phyloP scores from a whole-genome alignment of 2,888 invertebrate genomes.

The Pyrrhia umbra region DNA sequence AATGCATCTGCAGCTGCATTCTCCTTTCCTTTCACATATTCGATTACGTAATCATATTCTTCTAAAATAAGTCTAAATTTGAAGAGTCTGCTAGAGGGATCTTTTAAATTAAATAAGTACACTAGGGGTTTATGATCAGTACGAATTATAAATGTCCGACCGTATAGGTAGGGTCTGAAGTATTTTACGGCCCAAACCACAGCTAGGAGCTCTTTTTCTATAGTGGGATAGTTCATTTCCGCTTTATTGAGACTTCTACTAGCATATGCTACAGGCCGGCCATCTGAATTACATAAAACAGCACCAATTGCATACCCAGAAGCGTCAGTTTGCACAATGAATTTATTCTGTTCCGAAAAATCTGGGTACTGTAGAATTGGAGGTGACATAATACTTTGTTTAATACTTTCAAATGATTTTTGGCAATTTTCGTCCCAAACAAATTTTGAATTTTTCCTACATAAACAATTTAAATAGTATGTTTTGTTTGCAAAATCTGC shows the following conservation, averaged over 20 bases:
- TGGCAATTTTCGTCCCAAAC: too few species aligned
- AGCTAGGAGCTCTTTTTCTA: conserved; percentile 34
- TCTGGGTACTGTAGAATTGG: conserved; percentile 3
- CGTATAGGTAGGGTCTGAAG: conserved; percentile 14
- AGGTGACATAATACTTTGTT: background rate
- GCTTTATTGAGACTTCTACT: too few species aligned
- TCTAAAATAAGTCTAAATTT: too few species aligned
- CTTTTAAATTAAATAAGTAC: background rate
- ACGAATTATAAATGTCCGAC: conserved; percentile 22
- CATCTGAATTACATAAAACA: conserved; percentile 21
- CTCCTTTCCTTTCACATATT: conserved; percentile 6
- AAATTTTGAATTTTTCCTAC: too few species aligned
- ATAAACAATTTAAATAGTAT: too few species aligned
- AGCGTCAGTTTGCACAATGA: conserved; percentile 28
- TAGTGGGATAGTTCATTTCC: conserved; percentile 28
- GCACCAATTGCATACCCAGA: conserved; percentile 19
- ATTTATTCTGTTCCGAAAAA: conserved; percentile 16
- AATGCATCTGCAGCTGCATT: conserved; percentile 10
- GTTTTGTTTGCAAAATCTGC: too few species aligned
- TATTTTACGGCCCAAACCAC: conserved; percentile 8
- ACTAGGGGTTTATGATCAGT: conserved; percentile 18
- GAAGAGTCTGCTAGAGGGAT: too few species aligned
- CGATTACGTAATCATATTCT: background rate
- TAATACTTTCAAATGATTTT: conserved; percentile 19
- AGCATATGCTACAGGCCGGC: conserved; percentile 16